Conservation (phyloP, 2,888 invertebrate species). For the Diabrotica balteata region DNA sequence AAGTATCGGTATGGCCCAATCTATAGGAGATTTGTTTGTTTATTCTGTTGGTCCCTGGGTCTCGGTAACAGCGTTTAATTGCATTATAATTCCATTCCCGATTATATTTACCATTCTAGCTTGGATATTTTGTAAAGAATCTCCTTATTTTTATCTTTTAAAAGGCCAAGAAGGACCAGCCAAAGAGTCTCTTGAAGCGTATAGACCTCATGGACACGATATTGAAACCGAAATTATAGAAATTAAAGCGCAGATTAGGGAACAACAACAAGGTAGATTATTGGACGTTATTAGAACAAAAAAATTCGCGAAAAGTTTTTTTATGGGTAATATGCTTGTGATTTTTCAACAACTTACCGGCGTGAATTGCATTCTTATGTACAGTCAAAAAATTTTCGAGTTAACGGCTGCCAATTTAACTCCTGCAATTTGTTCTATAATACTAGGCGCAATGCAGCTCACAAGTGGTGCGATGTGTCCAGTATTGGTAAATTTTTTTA, state of each 20-base stretch:
- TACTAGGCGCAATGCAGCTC: constrained; percentile 81
- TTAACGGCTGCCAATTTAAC: constrained; percentile 68
- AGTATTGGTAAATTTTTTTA: constrained; percentile 77
- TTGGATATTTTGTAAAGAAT: constrained; percentile 81
- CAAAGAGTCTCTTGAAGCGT: constrained; percentile 63
- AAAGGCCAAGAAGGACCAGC: constrained; percentile 70
- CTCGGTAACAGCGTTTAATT: constrained; percentile 68
- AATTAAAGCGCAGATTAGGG: constrained; percentile 20
- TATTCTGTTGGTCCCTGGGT: constrained; percentile 78
- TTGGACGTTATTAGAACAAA: constrained; percentile 49
- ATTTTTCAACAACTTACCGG: constrained; percentile 84
- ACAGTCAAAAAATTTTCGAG: constrained; percentile 74
- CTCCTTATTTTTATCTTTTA: constrained; percentile 74
- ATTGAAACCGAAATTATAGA: constrained; percentile 19
- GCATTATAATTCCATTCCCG: constrained; percentile 63
- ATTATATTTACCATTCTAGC: constrained; percentile 63
- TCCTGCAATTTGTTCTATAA: constrained; percentile 73
- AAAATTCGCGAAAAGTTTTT: constrained; percentile 77
- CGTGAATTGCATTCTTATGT: constrained; percentile 81
- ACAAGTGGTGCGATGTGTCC: constrained; percentile 76
- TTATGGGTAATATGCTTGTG: constrained; percentile 74
- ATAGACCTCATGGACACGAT: constrained; percentile 1
- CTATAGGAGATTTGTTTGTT: constrained; percentile 70
- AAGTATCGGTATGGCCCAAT: constrained; percentile 77
- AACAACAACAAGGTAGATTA: constrained; percentile 8